Percentiles rank a stretch among this genome's conserved stretches.
Conservation (phyloP, 2,797 vertebrate genomes). For the Pseudocheirus occidentalis region DNA sequence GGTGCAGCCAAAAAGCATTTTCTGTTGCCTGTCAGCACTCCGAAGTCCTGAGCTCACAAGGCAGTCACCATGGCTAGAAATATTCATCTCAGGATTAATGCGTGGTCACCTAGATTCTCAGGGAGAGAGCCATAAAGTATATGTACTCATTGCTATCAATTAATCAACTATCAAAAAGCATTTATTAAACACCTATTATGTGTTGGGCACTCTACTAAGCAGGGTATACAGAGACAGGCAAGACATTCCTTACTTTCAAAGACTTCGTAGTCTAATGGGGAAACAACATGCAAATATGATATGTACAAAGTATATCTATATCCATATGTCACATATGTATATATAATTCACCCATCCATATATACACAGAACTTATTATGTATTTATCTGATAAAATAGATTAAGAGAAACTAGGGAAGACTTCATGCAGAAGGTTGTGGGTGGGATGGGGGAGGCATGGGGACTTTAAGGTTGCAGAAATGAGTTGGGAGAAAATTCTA, state of each 20-base stretch:
- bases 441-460: neutral
- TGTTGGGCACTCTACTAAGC: neutral
- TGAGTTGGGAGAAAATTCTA: neutral
- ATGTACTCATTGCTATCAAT: neutral
- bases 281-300: neutral
- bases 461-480: neutral
- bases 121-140: neutral
- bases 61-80: neutral
- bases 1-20: neutral
- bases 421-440: neutral
- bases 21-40: neutral
- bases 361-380: no score
- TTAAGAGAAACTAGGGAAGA: neutral
- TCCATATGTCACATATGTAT: neutral
- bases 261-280: neutral
- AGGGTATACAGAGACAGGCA: neutral
- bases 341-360: no score
- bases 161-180: neutral
- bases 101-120: neutral
- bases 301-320: neutral
- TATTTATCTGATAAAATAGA: neutral
- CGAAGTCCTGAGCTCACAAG: neutral
- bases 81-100: neutral
- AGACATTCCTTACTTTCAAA: neutral
- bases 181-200: neutral